phyloP scores from a whole-genome alignment of 1,140 invertebrate genomes.

The Artemia franciscana region DNA sequence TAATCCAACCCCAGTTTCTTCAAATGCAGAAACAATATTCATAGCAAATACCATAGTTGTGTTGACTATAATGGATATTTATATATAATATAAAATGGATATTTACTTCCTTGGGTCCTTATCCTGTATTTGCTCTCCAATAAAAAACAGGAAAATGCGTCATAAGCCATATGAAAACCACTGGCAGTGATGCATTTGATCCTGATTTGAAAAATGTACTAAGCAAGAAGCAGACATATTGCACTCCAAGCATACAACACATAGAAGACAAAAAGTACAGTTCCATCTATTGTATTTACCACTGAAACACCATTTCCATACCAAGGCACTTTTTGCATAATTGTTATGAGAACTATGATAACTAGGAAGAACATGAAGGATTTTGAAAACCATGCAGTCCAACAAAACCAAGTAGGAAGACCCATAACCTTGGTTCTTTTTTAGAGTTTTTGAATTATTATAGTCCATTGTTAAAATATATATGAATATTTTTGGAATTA shows the following conservation, averaged over 20 bases:
- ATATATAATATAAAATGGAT: background rate
- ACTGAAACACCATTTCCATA: background rate
- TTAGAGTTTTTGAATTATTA: too few relatives aligned
- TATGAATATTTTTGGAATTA: too few relatives aligned
- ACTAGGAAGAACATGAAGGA: constrained; percentile 21
- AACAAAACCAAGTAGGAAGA: constrained; percentile 25
- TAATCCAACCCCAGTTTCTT: background rate
- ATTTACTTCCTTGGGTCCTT: background rate
- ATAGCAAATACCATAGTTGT: background rate
- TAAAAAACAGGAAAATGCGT: background rate
- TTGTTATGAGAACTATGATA: constrained; percentile 10
- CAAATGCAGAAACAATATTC: background rate
- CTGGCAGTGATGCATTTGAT: background rate
- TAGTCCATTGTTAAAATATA: too few relatives aligned
- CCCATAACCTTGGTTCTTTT: constrained; percentile 33
- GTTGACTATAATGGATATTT: too few relatives aligned
- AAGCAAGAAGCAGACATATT: background rate
- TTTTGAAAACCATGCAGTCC: constrained; percentile 27
- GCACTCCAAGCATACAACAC: background rate
- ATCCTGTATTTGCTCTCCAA: background rate
- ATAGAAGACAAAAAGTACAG: background rate
- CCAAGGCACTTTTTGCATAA: constrained; percentile 8
- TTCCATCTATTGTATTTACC: background rate
- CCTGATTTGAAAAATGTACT: background rate
- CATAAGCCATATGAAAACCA: background rate